Evolutionary conservation across 2,888 invertebrate genomes (phyloP).

Genomic region (Patella ulyssiponensis): DNA sequence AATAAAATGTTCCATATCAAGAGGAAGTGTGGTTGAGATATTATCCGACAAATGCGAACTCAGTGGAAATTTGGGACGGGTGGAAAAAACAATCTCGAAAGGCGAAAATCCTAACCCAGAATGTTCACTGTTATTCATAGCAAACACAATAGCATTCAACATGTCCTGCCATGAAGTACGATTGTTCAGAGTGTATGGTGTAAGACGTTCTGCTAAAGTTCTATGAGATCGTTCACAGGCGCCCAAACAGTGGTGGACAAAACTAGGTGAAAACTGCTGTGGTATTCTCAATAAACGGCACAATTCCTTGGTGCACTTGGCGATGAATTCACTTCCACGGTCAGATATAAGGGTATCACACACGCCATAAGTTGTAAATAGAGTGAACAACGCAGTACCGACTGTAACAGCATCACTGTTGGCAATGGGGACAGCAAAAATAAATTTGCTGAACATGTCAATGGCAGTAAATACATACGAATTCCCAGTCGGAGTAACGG

Average conservation of each 20-base stretch:
- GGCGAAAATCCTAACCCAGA: slow-evolving; percentile 23
- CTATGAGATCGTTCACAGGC: slow-evolving; percentile 15
- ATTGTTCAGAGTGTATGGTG: slow-evolving; percentile 26
- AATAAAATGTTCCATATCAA: background rate
- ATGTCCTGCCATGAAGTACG: slow-evolving; percentile 26
- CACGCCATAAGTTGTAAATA: slow-evolving; percentile 11
- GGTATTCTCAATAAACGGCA: too few species aligned
- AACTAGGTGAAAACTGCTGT: too few species aligned
- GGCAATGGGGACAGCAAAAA: too few species aligned
- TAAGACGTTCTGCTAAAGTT: slow-evolving; percentile 31
- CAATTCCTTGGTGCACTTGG: too few species aligned
- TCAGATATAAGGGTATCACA: too few species aligned
- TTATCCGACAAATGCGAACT: background rate
- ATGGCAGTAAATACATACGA: too few species aligned
- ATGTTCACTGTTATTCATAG: slow-evolving; percentile 30
- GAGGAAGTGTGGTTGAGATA: too few species aligned
- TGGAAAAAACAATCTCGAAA: slow-evolving; percentile 23
- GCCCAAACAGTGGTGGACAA: too few species aligned
- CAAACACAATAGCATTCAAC: slow-evolving; percentile 27
- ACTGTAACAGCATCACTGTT: too few species aligned
- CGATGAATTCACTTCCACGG: too few species aligned
- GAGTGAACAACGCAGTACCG: background rate
- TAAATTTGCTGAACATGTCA: too few species aligned
- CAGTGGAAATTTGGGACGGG: slow-evolving; percentile 28
- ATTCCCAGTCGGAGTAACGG: too few species aligned